Evolutionary conservation across 2,113 vertebrate genomes (phyloP), one percentile per base, ranked within the genome.

Genomic region (Pagrus major): DNA sequence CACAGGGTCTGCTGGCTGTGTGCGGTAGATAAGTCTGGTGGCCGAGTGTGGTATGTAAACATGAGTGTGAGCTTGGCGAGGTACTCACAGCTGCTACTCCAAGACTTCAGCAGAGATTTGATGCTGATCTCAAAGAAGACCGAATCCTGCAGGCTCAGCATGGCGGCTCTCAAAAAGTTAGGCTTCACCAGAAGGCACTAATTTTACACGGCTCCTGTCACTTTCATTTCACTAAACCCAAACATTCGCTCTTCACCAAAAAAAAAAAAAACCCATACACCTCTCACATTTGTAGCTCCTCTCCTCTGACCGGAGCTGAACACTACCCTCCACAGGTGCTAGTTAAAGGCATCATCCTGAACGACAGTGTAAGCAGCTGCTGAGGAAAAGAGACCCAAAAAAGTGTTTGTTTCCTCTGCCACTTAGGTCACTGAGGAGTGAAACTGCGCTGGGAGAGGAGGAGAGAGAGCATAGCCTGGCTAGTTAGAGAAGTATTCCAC

Each of bases 101-200:
- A 99, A 63, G 97, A 97, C 93, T 98, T 99, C 84, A 99, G 95
- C 91, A 99, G 95, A 78, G 98, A 99, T 95, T 99, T 99, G 90
- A 99, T 98, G 96, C 94, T 99, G 89, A 98, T 97, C 95, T 99
- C 98, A 93, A 99, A 99, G 94, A 97, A 97, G 85, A 98, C 95
- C 1, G 97, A 97, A 89, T 99, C 98, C 95, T 98, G 98, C 81
- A 99, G 96, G 90, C 96, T 97, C 92, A 99, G 95, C 98, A 99
- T 99, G 89, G 85, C 93, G 95, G 64, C 91, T 88, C 68, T 59
- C 72, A 58, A 86, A n/a, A 71, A 75, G 87, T 86, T 82, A 61
- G 73, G 80, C 78, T 87, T 86, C 71, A 64, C 65, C 77, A 72
- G 59, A 91, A 91, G 91, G 87, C 88, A 91, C 83, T 63, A 63